Evolutionary conservation across 2,797 vertebrate species (phyloP).

Genomic region (Muraenolepis orangiensis): DNA sequence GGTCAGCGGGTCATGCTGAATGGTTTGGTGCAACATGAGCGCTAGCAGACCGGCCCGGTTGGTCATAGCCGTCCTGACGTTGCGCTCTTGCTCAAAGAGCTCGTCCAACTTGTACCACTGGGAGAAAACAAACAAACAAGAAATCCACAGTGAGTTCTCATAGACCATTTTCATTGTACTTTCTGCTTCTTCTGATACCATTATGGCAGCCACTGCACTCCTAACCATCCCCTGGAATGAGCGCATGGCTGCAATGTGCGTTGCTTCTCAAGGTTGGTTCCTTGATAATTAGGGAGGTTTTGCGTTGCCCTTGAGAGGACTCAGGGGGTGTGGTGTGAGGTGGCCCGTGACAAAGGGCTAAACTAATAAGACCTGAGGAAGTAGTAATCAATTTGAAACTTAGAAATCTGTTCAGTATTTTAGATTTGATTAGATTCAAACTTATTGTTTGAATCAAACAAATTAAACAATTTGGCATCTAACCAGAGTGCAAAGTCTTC

Average conservation of each 20-base stretch:
- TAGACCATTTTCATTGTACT: background rate
- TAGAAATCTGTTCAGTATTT: background rate
- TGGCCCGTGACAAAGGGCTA: background rate
- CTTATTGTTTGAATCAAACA: too few relatives aligned
- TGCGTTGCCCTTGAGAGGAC: background rate
- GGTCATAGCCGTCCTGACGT: conserved; percentile 92
- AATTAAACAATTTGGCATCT: too few relatives aligned
- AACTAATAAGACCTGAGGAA: background rate
- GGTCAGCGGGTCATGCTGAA: conserved; percentile 90
- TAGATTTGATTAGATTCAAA: too few relatives aligned
- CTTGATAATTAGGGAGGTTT: too few relatives aligned
- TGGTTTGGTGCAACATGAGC: conserved; percentile 93
- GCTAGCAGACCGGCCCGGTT: conserved; percentile 92
- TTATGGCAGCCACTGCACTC: too few relatives aligned
- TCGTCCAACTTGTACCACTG: conserved; percentile 98
- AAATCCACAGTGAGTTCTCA: background rate
- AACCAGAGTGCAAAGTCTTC: too few relatives aligned
- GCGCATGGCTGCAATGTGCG: too few relatives aligned
- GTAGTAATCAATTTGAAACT: background rate
- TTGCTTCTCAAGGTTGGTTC: background rate
- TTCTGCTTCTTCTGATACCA: too few relatives aligned
- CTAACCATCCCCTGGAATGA: background rate
- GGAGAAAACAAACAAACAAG: background rate
- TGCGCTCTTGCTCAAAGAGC: conserved; percentile 93
- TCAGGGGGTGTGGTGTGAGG: background rate